These are phyloP conservation scores for Eidolon helvum DNA, from an alignment of 2,113 vertebrate genomes.

Conservation along the genomic window DNA sequence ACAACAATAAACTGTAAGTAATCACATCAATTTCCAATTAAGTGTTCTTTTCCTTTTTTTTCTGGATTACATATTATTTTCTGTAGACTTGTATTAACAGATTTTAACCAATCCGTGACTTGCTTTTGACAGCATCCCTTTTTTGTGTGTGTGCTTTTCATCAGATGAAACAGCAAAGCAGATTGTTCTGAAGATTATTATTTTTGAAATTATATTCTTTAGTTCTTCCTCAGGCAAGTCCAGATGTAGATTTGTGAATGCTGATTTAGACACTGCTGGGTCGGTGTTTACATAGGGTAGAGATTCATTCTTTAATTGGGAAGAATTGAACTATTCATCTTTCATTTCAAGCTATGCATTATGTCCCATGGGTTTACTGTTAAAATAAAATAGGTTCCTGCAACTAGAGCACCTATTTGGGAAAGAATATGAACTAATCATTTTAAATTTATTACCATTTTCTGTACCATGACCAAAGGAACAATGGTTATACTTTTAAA, in stretches of 20 bases:
- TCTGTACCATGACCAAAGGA: neutral
- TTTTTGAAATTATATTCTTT: neutral
- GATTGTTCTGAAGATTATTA: neutral
- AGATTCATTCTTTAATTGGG: neutral
- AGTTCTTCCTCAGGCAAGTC: neutral
- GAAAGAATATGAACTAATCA: neutral
- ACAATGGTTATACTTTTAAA: neutral
- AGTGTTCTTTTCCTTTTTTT: slow-evolving; percentile 46
- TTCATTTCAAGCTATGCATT: neutral
- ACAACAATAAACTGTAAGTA: slow-evolving; percentile 83
- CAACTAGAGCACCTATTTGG: neutral
- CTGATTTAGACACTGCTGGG: neutral
- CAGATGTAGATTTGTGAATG: neutral
- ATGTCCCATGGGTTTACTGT: neutral
- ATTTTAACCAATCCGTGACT: neutral
- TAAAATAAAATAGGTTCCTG: neutral
- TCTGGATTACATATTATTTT: neutral
- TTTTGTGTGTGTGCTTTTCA: neutral
- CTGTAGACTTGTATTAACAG: neutral
- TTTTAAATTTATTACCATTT: neutral
- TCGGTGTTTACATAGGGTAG: neutral
- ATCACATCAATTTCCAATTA: slow-evolving; percentile 50
- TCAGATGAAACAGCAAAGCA: neutral
- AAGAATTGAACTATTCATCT: neutral
- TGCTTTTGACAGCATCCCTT: neutral